Evolutionary conservation across 2,113 vertebrate genomes (phyloP).

Genomic region (Triplophysa rosa): DNA sequence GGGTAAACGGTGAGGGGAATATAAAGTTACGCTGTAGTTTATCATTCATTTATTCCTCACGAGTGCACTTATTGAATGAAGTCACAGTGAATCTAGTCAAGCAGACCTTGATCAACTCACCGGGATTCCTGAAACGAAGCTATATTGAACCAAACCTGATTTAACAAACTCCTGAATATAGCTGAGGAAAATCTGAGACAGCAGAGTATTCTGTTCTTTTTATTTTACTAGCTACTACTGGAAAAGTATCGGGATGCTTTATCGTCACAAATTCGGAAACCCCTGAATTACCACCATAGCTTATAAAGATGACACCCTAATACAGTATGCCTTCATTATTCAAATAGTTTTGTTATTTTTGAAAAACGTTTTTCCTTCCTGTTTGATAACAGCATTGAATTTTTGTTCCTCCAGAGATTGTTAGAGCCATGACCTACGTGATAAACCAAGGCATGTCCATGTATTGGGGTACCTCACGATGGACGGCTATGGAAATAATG

Average conservation of each 20-base stretch:
- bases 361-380: neutral
- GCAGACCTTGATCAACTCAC: neutral
- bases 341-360: too few relatives aligned
- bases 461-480: slow-evolving; percentile 98
- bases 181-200: neutral
- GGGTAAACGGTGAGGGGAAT: slow-evolving; percentile 26
- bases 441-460: slow-evolving; percentile 98
- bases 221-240: neutral
- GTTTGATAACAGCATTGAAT: neutral
- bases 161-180: neutral
- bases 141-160: neutral
- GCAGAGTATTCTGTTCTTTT: neutral
- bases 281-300: too few relatives aligned
- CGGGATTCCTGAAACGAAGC: neutral
- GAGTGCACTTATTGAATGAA: slow-evolving; percentile 14
- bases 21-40: slow-evolving; percentile 13
- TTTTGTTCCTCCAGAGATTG: slow-evolving; percentile 81
- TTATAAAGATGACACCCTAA: too few relatives aligned
- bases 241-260: neutral
- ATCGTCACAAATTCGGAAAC: neutral
- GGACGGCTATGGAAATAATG: slow-evolving; percentile 99
- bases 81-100: neutral
- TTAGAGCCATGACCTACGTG: slow-evolving; percentile 94
- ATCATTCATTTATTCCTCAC: neutral
- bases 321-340: too few relatives aligned